These are phyloP conservation scores for Pollenia griseotomentosa DNA, from an alignment of 2,888 invertebrate species.

Conservation along the genomic window DNA sequence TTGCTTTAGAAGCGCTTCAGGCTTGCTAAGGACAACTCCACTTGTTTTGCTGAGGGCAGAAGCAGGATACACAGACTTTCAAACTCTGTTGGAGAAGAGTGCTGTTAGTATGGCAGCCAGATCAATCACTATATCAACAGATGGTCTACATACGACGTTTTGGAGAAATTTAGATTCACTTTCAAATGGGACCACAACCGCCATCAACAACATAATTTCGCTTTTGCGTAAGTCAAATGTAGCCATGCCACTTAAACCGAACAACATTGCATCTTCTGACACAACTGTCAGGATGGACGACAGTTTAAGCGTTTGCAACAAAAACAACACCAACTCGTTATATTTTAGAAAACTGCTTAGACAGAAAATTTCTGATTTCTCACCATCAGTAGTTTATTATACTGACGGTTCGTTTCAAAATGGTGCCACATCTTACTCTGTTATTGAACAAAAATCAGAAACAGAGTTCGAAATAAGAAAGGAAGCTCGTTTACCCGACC, in stretches of 20 bases:
- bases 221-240: background rate
- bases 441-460: constrained; percentile 11
- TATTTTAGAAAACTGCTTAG: background rate
- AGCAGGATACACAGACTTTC: background rate
- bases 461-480: background rate
- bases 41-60: background rate
- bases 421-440: background rate
- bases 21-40: constrained; percentile 13
- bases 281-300: background rate
- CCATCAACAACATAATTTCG: background rate
- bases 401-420: background rate
- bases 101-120: constrained; percentile 4
- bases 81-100: background rate
- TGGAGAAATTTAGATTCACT: background rate
- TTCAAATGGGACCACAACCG: background rate
- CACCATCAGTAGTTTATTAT: background rate
- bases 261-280: background rate
- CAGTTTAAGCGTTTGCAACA: background rate
- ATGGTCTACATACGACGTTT: background rate
- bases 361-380: background rate
- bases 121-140: constrained; percentile 3
- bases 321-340: background rate
- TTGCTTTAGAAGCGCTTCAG: background rate
- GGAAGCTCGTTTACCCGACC: too few relatives aligned
- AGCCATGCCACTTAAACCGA: background rate